phyloP scores from a whole-genome alignment of 1,140 invertebrate species.

The Philaenus spumarius region DNA sequence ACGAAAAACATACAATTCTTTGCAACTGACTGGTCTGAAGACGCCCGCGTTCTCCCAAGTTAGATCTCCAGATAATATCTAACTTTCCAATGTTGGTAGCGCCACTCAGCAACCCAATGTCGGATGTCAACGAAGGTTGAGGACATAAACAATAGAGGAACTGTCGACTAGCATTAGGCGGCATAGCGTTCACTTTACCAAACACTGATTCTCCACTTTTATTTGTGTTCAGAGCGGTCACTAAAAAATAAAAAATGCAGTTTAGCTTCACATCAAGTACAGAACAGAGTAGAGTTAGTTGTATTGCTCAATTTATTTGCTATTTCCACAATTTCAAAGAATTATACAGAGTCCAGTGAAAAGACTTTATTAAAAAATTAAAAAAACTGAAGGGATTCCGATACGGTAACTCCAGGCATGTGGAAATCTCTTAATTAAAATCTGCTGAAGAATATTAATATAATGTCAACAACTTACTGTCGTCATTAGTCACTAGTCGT shows the following conservation, averaged over 20 bases:
- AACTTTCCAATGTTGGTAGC: constrained; percentile 92
- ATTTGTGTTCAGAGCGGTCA: constrained; percentile 57
- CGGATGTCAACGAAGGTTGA: constrained; percentile 59
- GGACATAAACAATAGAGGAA: constrained; percentile 91
- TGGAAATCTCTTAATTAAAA: too few species aligned
- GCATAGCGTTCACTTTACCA: constrained; percentile 75
- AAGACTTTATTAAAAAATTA: constrained; percentile 13
- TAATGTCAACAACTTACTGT: too few species aligned
- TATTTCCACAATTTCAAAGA: too few species aligned
- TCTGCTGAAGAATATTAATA: too few species aligned
- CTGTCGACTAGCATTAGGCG: constrained; percentile 72
- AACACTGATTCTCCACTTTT: constrained; percentile 65
- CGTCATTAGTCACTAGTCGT: too few species aligned
- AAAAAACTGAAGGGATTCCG: too few species aligned
- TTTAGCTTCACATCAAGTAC: too few species aligned
- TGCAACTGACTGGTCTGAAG: constrained; percentile 93
- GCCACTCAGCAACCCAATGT: constrained; percentile 67
- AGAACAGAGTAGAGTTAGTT: too few species aligned
- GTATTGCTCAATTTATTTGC: too few species aligned
- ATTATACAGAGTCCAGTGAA: too few species aligned
- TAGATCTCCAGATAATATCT: constrained; percentile 96
- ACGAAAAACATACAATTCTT: constrained; percentile 57
- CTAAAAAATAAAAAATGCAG: too few species aligned
- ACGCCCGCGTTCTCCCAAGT: constrained; percentile 89
- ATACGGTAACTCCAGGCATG: too few species aligned